These are phyloP conservation scores for Pachycephus smyrnensis DNA, from an alignment of 2,888 invertebrate genomes.

Conservation along the genomic window DNA sequence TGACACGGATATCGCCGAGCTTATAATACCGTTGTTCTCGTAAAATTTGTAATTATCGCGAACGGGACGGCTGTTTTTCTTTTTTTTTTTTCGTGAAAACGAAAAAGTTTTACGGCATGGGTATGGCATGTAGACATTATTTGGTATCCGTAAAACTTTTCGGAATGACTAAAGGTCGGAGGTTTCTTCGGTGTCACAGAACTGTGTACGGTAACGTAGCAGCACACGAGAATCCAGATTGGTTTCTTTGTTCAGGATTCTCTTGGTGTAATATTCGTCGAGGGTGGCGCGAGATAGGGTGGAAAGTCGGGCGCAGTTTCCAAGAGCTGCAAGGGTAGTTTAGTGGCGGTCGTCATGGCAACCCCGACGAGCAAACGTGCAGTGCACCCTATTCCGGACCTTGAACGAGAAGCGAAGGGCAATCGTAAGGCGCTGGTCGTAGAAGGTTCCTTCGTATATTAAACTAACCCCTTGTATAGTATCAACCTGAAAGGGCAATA, in stretches of 20 bases:
- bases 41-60: too few species aligned
- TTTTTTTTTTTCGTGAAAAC: neutral
- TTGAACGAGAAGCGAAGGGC: slow-evolving; percentile 66
- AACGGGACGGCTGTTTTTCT: too few species aligned
- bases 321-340: slow-evolving; percentile 64
- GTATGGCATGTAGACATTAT: too few species aligned
- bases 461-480: too few species aligned
- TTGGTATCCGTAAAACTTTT: too few species aligned
- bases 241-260: slow-evolving; percentile 16
- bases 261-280: slow-evolving; percentile 33
- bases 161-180: too few species aligned
- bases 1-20: neutral
- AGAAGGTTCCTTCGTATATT: too few species aligned
- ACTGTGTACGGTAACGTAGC: too few species aligned
- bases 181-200: too few species aligned
- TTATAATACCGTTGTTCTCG: too few species aligned
- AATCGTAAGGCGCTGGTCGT: slow-evolving; percentile 23
- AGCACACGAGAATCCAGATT: neutral
- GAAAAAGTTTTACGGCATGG: neutral
- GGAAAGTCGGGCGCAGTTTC: slow-evolving; percentile 55
- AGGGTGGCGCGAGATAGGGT: slow-evolving; percentile 37
- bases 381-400: slow-evolving; percentile 64
- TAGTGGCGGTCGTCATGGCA: slow-evolving; percentile 66
- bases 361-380: slow-evolving; percentile 59
- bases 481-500: too few species aligned